Percentiles rank a stretch among this genome's conserved stretches.
Evolutionary conservation across 92 coral and sea anemone species (phyloP).

Genomic region (Ricordea florida): DNA sequence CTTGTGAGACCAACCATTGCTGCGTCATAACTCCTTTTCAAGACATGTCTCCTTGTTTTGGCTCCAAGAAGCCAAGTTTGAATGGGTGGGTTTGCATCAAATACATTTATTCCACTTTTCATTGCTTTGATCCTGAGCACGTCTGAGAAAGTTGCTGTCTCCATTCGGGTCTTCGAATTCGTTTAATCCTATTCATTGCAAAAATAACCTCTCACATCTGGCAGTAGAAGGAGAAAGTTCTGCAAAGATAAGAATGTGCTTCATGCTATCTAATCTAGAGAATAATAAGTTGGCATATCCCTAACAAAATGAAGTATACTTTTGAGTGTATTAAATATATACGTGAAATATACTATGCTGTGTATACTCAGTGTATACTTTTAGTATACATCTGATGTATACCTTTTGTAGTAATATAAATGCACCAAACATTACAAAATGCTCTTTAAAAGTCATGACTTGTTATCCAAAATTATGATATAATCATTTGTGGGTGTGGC

Average conservation of each 20-base stretch:
- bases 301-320: no score
- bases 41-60: conserved; percentile 19
- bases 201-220: conserved; percentile 23
- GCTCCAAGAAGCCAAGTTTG: conserved; percentile 27
- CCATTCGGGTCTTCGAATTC: conserved; percentile 11
- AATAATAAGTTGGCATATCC: conserved; percentile 11
- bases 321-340: no score
- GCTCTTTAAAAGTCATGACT: no score
- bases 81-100: conserved; percentile 18
- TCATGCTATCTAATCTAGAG: conserved; percentile 21
- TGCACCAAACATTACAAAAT: no score
- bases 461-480: no score
- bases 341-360: no score
- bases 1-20: conserved; percentile 20
- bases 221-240: conserved; percentile 22
- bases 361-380: no score
- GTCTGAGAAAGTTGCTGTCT: conserved; percentile 24
- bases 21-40: conserved; percentile 13
- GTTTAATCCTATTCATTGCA: conserved; percentile 18
- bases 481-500: no score
- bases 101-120: conserved; percentile 13
- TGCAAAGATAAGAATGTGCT: conserved; percentile 16
- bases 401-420: no score
- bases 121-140: conserved; percentile 21
- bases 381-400: no score